Evolutionary conservation across 2,113 vertebrate genomes (phyloP).

Genomic region (Miniopterus natalensis): DNA sequence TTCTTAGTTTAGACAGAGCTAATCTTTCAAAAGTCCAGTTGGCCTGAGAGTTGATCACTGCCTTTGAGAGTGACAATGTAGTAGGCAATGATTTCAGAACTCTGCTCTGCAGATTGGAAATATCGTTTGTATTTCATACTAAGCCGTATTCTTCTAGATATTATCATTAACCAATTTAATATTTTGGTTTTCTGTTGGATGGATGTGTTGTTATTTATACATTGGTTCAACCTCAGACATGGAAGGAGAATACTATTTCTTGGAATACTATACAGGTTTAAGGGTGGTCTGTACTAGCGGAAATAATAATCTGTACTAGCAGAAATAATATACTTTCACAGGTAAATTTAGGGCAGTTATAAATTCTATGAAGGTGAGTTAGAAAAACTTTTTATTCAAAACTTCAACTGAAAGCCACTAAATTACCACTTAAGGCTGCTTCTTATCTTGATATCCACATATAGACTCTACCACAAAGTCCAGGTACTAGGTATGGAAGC

Average conservation of each 20-base stretch:
- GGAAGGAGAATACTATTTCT: neutral
- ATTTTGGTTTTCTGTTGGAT: neutral
- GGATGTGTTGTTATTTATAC: neutral
- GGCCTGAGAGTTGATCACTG: neutral
- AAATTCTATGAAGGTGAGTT: neutral
- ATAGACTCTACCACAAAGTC: neutral
- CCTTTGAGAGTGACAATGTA: neutral
- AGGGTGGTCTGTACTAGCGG: neutral
- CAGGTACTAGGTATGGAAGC: neutral
- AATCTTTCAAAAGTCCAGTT: neutral
- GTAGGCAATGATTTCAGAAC: neutral
- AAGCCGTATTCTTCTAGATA: neutral
- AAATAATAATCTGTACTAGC: neutral
- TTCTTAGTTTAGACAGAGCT: neutral
- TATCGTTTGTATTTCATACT: neutral
- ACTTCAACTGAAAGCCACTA: neutral
- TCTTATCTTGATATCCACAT: neutral
- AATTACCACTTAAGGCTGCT: neutral
- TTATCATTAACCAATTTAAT: neutral
- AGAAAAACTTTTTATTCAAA: neutral
- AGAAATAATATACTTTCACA: neutral
- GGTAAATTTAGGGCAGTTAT: neutral
- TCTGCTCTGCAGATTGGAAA: neutral
- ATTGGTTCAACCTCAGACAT: neutral
- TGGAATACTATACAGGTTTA: neutral